These are phyloP conservation scores for Grapholita molesta DNA, from an alignment of 1,140 invertebrate species.

Conservation along the genomic window DNA sequence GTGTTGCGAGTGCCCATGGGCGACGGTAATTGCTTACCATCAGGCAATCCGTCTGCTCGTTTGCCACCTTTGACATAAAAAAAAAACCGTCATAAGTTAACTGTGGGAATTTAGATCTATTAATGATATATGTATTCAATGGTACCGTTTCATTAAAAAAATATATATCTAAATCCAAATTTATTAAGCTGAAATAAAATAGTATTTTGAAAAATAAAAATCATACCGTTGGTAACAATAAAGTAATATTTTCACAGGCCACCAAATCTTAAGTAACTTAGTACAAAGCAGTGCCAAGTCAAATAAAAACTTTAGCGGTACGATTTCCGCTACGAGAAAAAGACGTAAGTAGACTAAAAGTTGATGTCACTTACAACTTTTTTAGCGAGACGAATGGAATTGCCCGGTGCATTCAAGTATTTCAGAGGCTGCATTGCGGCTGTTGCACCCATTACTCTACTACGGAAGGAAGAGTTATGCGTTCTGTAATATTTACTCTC, in stretches of 20 bases:
- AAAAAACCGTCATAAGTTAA: too few species aligned
- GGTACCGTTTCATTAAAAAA: too few species aligned
- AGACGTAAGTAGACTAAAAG: background rate
- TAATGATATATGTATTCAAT: too few species aligned
- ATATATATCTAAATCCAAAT: too few species aligned
- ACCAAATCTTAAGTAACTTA: constrained; percentile 1
- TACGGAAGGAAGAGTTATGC: background rate
- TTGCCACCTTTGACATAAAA: too few species aligned
- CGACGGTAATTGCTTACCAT: too few species aligned
- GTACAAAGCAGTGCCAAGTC: background rate
- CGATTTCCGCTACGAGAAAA: background rate
- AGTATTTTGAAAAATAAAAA: background rate
- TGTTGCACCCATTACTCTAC: background rate
- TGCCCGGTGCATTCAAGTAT: background rate
- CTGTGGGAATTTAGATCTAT: too few species aligned
- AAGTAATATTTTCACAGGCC: background rate
- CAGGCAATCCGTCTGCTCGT: too few species aligned
- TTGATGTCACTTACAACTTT: background rate
- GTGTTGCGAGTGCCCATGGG: too few species aligned
- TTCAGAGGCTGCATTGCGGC: background rate
- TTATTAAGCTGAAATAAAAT: too few species aligned
- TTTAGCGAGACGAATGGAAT: background rate
- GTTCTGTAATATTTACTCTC: background rate
- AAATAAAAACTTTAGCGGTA: background rate
- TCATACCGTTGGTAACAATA: background rate